Percentiles rank a stretch among this genome's conserved stretches.
Evolutionary conservation across 2,888 invertebrate genomes (phyloP).

Genomic region (Omphaloscelis lunosa): DNA sequence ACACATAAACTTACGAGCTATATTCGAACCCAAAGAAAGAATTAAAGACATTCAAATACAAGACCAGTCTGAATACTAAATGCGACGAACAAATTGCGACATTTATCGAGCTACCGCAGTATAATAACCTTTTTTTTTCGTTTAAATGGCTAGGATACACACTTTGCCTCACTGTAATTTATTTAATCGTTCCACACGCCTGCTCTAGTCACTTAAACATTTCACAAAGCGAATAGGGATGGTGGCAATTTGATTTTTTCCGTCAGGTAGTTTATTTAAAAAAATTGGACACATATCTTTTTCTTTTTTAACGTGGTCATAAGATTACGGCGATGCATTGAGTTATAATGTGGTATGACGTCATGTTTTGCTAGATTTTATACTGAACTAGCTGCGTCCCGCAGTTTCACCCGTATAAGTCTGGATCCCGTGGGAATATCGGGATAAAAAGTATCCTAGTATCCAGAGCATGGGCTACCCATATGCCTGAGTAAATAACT

Average conservation of each 20-base stretch:
- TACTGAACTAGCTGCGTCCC: too few species aligned
- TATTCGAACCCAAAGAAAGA: not conserved
- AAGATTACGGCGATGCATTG: too few species aligned
- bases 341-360: too few species aligned
- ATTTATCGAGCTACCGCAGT: not conserved
- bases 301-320: too few species aligned
- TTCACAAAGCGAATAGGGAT: conserved; percentile 1
- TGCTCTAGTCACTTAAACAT: not conserved
- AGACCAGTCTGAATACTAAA: not conserved
- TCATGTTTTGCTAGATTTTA: too few species aligned
- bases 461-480: too few species aligned
- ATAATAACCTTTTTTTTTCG: not conserved
- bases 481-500: not conserved
- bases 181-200: conserved; percentile 6
- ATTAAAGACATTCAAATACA: not conserved
- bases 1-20: not conserved
- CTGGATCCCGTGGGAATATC: too few species aligned
- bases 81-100: not conserved
- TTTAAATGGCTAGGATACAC: conserved; percentile 1
- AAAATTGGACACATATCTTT: too few species aligned
- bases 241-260: too few species aligned
- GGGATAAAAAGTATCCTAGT: too few species aligned
- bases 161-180: conserved; percentile 16
- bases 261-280: too few species aligned
- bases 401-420: too few species aligned